Conservation (phyloP, 2,888 invertebrate species). For the Pachycephus smyrnensis region DNA sequence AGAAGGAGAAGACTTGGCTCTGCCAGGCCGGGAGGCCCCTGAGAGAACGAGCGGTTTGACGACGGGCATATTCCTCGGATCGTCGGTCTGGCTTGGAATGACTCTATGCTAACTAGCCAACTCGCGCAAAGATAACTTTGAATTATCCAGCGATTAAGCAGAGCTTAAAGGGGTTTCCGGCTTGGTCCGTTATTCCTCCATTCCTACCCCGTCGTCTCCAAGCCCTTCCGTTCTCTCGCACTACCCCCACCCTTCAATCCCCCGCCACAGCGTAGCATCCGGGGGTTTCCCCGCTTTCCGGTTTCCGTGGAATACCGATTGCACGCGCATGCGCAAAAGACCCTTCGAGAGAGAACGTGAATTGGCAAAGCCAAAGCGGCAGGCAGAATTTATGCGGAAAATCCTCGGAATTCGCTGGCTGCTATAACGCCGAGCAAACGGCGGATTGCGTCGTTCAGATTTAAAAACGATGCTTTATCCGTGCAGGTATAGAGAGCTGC, state of each 20-base stretch:
- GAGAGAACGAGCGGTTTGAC: constrained; percentile 27
- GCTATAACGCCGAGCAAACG: constrained; percentile 24
- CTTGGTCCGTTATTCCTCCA: not conserved
- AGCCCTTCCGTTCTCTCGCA: not conserved
- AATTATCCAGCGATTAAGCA: constrained; percentile 18
- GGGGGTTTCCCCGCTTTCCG: not conserved
- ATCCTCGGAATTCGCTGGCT: constrained; percentile 40
- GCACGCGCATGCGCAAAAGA: no score
- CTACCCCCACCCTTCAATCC: not conserved
- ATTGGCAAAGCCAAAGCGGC: not conserved
- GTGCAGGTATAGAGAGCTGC: not conserved
- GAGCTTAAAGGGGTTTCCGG: not conserved
- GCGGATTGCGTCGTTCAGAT: constrained; percentile 25
- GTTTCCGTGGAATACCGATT: no score
- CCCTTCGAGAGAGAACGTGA: no score
- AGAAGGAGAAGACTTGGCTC: no score
- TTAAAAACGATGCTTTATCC: constrained; percentile 30
- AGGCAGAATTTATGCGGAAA: constrained; percentile 42
- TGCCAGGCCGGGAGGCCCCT: not conserved
- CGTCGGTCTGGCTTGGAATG: not conserved
- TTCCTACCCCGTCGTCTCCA: not conserved
- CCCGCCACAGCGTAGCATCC: not conserved
- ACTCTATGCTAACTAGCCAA: constrained; percentile 34
- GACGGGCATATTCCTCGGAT: constrained; percentile 25
- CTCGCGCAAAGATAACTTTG: constrained; percentile 34